Conservation (phyloP, 2,888 invertebrate species). For the Acronicta leporina region DNA sequence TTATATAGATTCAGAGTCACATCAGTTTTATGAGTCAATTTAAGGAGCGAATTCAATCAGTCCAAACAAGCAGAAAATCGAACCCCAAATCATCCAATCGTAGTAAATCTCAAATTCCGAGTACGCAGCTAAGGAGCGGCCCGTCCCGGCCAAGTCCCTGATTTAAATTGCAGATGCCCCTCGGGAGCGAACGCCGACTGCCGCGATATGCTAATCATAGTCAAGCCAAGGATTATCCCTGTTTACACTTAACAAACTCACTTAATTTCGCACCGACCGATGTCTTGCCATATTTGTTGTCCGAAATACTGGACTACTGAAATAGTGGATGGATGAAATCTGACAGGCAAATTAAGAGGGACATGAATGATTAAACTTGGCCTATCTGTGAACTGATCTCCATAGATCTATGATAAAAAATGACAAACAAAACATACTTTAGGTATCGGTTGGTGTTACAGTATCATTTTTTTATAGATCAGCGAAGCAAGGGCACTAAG, state of each 20-base stretch:
- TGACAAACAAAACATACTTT: no score
- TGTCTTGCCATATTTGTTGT: slow-evolving; percentile 79
- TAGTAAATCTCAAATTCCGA: slow-evolving; percentile 87
- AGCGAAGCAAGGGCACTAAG: no score
- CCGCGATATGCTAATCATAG: slow-evolving; percentile 89
- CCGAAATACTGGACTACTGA: slow-evolving; percentile 46
- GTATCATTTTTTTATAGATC: no score
- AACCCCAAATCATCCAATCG: slow-evolving; percentile 87
- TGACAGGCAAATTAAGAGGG: slow-evolving; percentile 52
- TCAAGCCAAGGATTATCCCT: slow-evolving; percentile 89
- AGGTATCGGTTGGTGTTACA: slow-evolving; percentile 4
- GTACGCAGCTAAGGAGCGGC: slow-evolving; percentile 84
- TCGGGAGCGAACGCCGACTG: slow-evolving; percentile 84
- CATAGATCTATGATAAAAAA: no score
- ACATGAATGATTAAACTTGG: slow-evolving; percentile 37
- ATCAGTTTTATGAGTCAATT: slow-evolving; percentile 74
- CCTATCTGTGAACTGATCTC: slow-evolving; percentile 16
- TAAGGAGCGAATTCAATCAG: slow-evolving; percentile 84
- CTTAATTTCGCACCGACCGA: slow-evolving; percentile 87
- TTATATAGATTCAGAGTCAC: slow-evolving; percentile 51
- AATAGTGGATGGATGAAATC: slow-evolving; percentile 52
- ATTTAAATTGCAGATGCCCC: slow-evolving; percentile 89
- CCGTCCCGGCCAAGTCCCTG: slow-evolving; percentile 86
- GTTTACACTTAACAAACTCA: slow-evolving; percentile 89
- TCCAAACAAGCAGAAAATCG: slow-evolving; percentile 87